Evolutionary conservation across 2,888 invertebrate species (phyloP).

Genomic region (Aphodius sticticus): DNA sequence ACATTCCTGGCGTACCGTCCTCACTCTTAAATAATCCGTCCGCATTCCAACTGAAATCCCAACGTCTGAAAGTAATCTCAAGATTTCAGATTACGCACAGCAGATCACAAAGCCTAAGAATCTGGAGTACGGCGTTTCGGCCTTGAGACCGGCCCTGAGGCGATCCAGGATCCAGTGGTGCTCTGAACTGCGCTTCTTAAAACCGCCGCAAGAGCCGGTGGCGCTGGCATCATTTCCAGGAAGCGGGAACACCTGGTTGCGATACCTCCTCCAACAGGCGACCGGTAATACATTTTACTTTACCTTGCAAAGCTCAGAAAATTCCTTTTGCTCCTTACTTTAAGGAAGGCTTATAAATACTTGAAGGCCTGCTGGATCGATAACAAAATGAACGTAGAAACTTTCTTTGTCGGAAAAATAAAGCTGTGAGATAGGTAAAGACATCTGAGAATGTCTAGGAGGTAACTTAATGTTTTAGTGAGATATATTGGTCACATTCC

Average conservation of each 20-base stretch:
- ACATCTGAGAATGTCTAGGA: neutral
- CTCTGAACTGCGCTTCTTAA: constrained; percentile 59
- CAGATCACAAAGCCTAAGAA: constrained; percentile 33
- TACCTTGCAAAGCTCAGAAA: constrained; percentile 28
- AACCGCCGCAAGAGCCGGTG: constrained; percentile 64
- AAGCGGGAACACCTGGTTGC: constrained; percentile 86
- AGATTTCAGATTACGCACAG: constrained; percentile 38
- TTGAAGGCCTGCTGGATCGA: neutral
- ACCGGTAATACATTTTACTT: constrained; percentile 65
- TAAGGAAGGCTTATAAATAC: neutral
- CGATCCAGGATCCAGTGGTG: constrained; percentile 64
- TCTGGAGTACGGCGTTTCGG: constrained; percentile 52
- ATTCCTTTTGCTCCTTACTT: neutral
- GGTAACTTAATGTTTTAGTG: no score
- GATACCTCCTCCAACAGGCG: constrained; percentile 80
- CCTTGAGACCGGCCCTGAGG: constrained; percentile 51
- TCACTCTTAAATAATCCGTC: neutral
- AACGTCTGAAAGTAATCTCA: neutral
- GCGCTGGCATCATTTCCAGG: constrained; percentile 83
- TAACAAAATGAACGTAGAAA: neutral
- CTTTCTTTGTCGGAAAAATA: neutral
- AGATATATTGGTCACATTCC: no score
- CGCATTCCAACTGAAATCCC: neutral
- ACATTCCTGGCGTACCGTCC: neutral
- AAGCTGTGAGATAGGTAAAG: neutral